Evolutionary conservation across 2,888 invertebrate species (phyloP).

Genomic region (Drosophila phalerata): DNA sequence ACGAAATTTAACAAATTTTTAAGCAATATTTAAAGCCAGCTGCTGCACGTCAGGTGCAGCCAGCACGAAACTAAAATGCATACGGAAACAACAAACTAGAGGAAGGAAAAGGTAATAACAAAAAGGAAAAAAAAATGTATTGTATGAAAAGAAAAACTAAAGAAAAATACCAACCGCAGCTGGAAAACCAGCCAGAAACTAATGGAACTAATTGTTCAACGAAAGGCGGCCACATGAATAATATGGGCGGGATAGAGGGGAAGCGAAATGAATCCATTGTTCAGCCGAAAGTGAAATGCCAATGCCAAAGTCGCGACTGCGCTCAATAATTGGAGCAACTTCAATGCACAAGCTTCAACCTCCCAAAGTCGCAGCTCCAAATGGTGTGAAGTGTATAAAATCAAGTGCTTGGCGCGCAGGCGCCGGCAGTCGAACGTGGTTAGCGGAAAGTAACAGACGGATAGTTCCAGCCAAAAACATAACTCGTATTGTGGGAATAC

Average conservation of each 20-base stretch:
- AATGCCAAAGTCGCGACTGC: conserved; percentile 69
- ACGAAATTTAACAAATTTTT: conserved; percentile 60
- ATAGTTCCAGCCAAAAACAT: conserved; percentile 3
- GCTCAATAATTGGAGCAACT: conserved; percentile 71
- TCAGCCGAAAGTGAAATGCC: conserved; percentile 73
- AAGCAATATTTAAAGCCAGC: conserved; percentile 58
- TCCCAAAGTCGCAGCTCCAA: not conserved
- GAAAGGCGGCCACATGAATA: conserved; percentile 73
- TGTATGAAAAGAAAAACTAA: conserved; percentile 19
- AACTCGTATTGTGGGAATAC: conserved; percentile 22
- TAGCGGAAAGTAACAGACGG: conserved; percentile 45
- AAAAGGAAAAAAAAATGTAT: conserved; percentile 21
- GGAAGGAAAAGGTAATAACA: conserved; percentile 70
- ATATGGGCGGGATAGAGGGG: not conserved
- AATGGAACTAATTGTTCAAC: conserved; percentile 77
- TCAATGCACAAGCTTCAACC: conserved; percentile 10
- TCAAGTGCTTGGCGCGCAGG: conserved; percentile 73
- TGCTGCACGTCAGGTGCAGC: conserved; percentile 50
- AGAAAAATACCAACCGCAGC: conserved; percentile 31
- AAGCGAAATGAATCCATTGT: conserved; percentile 48
- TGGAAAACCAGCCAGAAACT: conserved; percentile 61
- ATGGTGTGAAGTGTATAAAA: conserved; percentile 69
- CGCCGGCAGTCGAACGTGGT: conserved; percentile 69
- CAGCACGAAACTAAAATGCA: conserved; percentile 71
- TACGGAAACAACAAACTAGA: conserved; percentile 66